phyloP scores from a whole-genome alignment of 53 echinoderm and acorn worm genomes.

The Hippasteria phrygiana region DNA sequence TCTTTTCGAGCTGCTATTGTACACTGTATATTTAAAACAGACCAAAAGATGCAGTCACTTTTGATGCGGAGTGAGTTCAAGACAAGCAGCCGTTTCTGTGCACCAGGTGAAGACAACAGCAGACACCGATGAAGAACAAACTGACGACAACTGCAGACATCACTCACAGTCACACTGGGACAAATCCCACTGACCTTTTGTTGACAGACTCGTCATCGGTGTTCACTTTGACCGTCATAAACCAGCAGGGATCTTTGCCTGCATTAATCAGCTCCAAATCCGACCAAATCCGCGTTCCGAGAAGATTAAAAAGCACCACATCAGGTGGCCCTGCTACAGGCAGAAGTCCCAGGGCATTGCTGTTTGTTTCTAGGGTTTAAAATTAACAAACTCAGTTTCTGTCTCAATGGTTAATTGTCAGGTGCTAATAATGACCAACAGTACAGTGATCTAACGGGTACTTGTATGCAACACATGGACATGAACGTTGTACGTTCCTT shows the following conservation, averaged over 20 bases:
- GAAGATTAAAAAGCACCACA: neutral
- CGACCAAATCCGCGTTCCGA: neutral
- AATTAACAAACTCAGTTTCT: slow-evolving; percentile 16
- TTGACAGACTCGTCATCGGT: neutral
- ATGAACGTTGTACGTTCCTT: no score
- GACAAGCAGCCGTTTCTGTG: neutral
- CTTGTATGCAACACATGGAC: no score
- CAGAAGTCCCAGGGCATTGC: neutral
- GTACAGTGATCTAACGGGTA: no score
- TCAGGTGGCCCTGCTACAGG: neutral
- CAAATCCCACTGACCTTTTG: neutral
- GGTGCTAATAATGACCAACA: no score
- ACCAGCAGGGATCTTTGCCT: neutral
- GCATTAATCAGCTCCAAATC: neutral
- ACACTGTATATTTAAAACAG: no score
- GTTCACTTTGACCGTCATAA: neutral
- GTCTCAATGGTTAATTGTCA: neutral
- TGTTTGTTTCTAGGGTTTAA: neutral
- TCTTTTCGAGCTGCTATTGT: no score
- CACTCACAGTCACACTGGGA: slow-evolving; percentile 1
- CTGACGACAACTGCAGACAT: neutral
- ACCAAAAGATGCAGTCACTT: no score
- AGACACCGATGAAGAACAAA: neutral
- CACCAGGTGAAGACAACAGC: slow-evolving; percentile 8
- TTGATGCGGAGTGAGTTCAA: neutral